phyloP scores from a whole-genome alignment of 2,797 vertebrate species.

The Thamnophis elegans region DNA sequence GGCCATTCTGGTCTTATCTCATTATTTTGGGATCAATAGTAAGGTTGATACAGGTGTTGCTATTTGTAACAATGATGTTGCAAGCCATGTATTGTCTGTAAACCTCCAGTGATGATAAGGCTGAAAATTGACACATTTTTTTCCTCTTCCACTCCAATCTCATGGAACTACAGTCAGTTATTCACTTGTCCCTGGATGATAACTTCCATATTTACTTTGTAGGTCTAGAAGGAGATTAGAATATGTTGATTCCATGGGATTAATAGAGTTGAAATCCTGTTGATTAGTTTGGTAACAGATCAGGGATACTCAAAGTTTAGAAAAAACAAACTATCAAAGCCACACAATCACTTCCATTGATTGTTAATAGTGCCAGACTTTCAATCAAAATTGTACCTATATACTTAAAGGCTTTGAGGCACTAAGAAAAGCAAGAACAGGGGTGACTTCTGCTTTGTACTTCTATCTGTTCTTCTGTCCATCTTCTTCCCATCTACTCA shows the following conservation, averaged over 20 bases:
- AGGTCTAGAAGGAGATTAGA: background rate
- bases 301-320: background rate
- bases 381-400: background rate
- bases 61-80: slow-evolving; percentile 60
- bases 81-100: slow-evolving; percentile 52
- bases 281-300: background rate
- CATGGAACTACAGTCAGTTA: background rate
- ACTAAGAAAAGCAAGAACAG: background rate
- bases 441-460: background rate
- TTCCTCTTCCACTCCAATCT: background rate
- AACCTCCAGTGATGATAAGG: slow-evolving; percentile 25
- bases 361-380: background rate
- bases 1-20: background rate
- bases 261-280: background rate
- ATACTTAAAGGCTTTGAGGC: background rate
- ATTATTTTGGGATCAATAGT: slow-evolving; percentile 61
- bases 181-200: background rate
- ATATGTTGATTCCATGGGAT: background rate
- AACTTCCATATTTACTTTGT: background rate
- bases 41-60: slow-evolving; percentile 47
- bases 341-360: background rate
- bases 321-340: background rate
- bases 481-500: background rate
- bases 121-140: background rate
- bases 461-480: background rate